Percentiles rank a stretch among this genome's conserved stretches.
These are phyloP conservation scores for Ophiothrix spiculata DNA, from an alignment of 35 echinoderm and acorn worm species.

Conservation along the genomic window DNA sequence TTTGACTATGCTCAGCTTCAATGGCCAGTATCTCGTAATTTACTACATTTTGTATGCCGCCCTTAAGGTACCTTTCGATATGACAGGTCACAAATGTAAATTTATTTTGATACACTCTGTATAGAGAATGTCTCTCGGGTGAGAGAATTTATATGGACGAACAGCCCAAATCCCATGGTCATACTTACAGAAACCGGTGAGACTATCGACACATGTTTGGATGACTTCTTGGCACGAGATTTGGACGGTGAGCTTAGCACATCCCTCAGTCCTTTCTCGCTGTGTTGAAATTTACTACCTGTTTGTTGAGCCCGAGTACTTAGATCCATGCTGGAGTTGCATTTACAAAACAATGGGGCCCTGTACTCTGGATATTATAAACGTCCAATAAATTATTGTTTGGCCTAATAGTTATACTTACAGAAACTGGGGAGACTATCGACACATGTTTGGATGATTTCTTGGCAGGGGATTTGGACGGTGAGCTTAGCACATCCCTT, in stretches of 20 bases:
- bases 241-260: slow-evolving; percentile 13
- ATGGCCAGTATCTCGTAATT: too few relatives aligned
- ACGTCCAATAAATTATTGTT: neutral
- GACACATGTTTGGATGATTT: neutral
- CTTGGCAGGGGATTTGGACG: slow-evolving; percentile 24
- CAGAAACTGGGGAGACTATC: neutral
- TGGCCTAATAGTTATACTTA: neutral
- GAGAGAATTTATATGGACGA: too few relatives aligned
- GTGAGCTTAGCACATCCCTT: slow-evolving; percentile 5
- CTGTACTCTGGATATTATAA: too few relatives aligned
- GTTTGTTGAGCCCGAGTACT: slow-evolving; percentile 19
- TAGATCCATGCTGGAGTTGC: too few relatives aligned
- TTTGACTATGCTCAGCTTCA: too few relatives aligned
- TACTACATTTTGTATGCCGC: too few relatives aligned
- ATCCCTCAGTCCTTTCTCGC: slow-evolving; percentile 17
- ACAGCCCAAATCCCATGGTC: too few relatives aligned
- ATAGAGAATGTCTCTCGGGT: too few relatives aligned
- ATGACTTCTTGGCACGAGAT: slow-evolving; percentile 13
- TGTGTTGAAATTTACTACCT: neutral
- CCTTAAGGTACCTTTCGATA: too few relatives aligned
- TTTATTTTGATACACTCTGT: too few relatives aligned
- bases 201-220: neutral
- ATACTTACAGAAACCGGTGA: neutral
- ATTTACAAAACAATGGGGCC: too few relatives aligned
- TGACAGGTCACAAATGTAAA: too few relatives aligned